Percentiles rank a stretch among this genome's conserved stretches.
phyloP scores from a whole-genome alignment of 2,113 vertebrate species.

The Brachypodius melanocephalos region DNA sequence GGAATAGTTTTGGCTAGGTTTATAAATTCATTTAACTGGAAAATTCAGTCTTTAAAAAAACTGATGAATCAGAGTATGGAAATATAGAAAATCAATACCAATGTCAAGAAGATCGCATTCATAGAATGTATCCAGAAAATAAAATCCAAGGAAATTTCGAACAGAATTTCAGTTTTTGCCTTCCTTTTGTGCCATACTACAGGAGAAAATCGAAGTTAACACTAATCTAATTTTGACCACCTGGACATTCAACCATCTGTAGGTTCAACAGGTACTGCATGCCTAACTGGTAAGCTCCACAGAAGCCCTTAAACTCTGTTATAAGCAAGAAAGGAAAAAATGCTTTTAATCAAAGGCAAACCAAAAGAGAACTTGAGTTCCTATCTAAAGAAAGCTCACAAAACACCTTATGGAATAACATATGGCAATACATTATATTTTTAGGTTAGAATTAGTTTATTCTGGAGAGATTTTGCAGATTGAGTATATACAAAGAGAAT shows the following conservation, averaged over 20 bases:
- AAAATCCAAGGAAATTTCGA: slow-evolving; percentile 6
- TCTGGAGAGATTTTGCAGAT: neutral
- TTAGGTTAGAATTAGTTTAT: neutral
- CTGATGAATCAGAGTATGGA: neutral
- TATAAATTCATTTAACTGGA: neutral
- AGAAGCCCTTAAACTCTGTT: neutral
- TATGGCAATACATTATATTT: neutral
- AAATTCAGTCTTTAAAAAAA: neutral
- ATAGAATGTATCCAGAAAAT: neutral
- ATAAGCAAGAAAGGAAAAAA: neutral
- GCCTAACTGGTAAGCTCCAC: neutral
- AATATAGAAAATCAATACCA: neutral
- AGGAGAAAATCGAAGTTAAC: neutral
- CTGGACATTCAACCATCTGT: neutral
- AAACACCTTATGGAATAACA: neutral
- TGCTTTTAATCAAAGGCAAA: neutral
- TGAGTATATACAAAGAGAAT: neutral
- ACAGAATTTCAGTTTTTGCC: neutral
- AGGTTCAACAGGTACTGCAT: neutral
- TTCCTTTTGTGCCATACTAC: neutral
- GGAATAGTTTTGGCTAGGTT: neutral
- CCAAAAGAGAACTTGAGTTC: neutral
- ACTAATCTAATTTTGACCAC: neutral
- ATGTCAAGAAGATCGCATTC: neutral
- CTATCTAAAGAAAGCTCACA: neutral